Base-by-base conservation (phyloP, 2,113 vertebrate genomes). In the Phainopepla nitens region DNA sequence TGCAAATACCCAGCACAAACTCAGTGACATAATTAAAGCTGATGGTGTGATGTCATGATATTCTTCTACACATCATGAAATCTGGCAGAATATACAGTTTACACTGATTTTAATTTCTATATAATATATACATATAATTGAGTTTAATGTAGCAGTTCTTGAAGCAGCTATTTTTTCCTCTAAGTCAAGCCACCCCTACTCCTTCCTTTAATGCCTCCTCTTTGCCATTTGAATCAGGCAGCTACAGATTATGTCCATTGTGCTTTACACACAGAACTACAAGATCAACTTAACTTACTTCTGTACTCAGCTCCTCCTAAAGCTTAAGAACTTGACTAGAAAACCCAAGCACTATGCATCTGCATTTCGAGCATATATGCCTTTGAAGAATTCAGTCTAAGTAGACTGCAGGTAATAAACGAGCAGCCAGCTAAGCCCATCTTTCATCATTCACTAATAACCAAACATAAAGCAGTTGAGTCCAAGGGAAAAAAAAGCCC, bases 401-500 rank as follows among this genome's bases (percentile, higher is more conserved):
- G 11, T 4, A 58, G 60, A 51, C 28, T 21, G 25, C 16, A 57
- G 25, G 51, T 70, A 72, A 88, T 11, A n/a, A 88, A 76, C 0
- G 0, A 80, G 42, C 3, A 24, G 14, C 45, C 79, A 85, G 33
- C 35, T 50, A 66, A 78, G 56, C 27, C 39, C 69, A 62, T n/a
- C 7, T 28, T 21, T 51, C 54, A 47, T 57, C 62, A 73, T 10
- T 36, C 23, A 29, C 28, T 49, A 84, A 56, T 18, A 77, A 44
- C 13, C 21, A 76, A 92, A 90, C 41, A 51, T 22, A 58, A 95
- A 56, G 5, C n/a, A 70, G 13, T 3, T 19, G 9, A 82, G 29
- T n/a, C 53, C 35, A 35, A 71, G 8, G 6, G 7, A 1, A 2
- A 15, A 23, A 8, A 25, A 65, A 3, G 3, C 41, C 5, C 27